These are phyloP conservation scores for Papilio dardanus DNA, from an alignment of 1,140 invertebrate genomes.

Conservation along the genomic window DNA sequence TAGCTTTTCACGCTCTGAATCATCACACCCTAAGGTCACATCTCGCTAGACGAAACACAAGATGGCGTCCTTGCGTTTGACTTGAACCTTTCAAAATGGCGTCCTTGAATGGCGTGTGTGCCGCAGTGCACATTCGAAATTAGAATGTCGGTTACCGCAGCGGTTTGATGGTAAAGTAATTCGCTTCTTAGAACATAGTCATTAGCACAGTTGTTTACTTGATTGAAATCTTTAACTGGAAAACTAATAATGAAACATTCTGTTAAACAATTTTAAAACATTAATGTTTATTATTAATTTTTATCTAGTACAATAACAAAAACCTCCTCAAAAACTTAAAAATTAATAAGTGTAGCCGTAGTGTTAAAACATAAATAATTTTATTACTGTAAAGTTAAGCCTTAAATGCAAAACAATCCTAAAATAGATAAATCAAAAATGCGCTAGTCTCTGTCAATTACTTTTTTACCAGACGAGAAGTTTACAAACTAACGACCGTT, in stretches of 20 bases:
- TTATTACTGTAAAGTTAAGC: neutral
- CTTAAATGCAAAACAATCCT: neutral
- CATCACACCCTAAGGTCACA: constrained; percentile 24
- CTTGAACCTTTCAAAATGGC: constrained; percentile 26
- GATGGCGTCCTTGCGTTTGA: constrained; percentile 18
- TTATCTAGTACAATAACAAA: too few relatives aligned
- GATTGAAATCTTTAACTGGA: constrained; percentile 1
- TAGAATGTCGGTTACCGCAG: neutral
- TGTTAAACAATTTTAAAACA: neutral
- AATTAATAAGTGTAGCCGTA: neutral
- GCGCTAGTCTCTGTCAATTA: neutral
- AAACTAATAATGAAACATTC: neutral
- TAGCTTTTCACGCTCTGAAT: constrained; percentile 29
- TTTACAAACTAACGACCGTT: constrained; percentile 9
- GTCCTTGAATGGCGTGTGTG: constrained; percentile 14
- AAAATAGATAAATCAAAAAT: neutral
- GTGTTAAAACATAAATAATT: neutral
- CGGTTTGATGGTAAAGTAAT: neutral
- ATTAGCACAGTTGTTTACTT: constrained; percentile 2
- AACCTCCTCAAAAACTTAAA: too few relatives aligned
- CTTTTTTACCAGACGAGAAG: constrained; percentile 1
- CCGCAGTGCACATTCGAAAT: neutral
- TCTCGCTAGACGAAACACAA: constrained; percentile 9
- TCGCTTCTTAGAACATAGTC: constrained; percentile 1
- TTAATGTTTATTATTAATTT: too few relatives aligned